Evolutionary conservation across 2,797 vertebrate species (phyloP), one percentile per base, ranked within the genome.

Genomic region (Lepus townsendii): DNA sequence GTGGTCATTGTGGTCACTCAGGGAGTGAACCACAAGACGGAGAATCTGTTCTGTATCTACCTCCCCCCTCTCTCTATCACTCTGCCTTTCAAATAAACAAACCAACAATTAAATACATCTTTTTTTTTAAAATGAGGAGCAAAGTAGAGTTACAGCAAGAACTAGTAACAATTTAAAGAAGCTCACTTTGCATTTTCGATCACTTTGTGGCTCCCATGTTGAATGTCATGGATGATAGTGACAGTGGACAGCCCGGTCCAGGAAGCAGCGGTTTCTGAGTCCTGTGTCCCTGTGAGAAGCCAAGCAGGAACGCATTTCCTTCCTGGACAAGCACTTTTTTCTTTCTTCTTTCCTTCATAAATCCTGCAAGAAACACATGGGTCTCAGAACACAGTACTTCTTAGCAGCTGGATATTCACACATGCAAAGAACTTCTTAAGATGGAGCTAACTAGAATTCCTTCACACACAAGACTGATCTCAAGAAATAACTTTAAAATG

Each of bases 131-230:
- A 83, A 68, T 32, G 12, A 82, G 57, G 30, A 84, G 60, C 73
- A 89, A 95, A 88, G 82, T 1, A 16, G 57, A 95, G 73, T 93
- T 73, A 83, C 12, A 91, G 84, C 77, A 95, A 91, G 75, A 91
- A 82, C 77, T 54, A 63, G 72, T 54, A 82, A 63, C 82, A 71
- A 93, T 85, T 38, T 17, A 86, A 95, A 80, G 62, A 80, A 65
- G 35, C 22, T 57, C 69, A 69, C 32, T 91, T 17, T 88, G n/a
- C 5, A 32, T 66, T 87, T 88, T 91, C 35, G 2, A 77, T 82
- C 69, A 82, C 47, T 80, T 63, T 85, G 66, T 10, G 35, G 38
- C 11, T 91, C 72, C 73, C 19, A 12, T 10, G 5, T 63, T 68
- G 90, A 91, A 26, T 42, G 8, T 83, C 35, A 63, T 9, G 35